phyloP scores from a whole-genome alignment of 2,888 invertebrate species.

The Callosobruchus maculatus region DNA sequence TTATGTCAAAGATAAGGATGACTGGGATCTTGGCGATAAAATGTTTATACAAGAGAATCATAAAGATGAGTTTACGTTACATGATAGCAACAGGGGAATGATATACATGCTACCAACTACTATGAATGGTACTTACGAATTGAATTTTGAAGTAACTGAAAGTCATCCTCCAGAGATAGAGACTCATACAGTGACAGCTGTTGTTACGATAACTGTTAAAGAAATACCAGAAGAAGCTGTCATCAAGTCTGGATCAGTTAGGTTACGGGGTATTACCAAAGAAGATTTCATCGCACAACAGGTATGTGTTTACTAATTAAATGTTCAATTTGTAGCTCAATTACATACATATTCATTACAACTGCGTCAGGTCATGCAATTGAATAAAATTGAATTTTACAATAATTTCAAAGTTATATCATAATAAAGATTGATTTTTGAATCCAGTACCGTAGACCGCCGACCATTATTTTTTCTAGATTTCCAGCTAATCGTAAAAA shows the following conservation, averaged over 20 bases:
- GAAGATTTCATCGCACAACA: conserved; percentile 71
- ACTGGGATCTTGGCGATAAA: conserved; percentile 96
- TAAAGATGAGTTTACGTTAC: conserved; percentile 66
- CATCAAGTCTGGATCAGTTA: conserved; percentile 85
- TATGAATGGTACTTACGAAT: conserved; percentile 68
- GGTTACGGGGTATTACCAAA: conserved; percentile 75
- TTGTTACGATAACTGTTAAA: conserved; percentile 82
- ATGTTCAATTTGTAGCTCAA: too few relatives aligned
- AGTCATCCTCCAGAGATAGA: conserved; percentile 56
- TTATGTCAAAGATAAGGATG: conserved; percentile 91
- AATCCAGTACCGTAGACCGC: too few relatives aligned
- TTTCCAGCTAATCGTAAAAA: too few relatives aligned
- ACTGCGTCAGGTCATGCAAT: too few relatives aligned
- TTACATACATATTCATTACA: too few relatives aligned
- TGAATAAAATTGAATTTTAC: too few relatives aligned
- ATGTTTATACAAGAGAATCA: conserved; percentile 61
- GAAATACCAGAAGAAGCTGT: conserved; percentile 90
- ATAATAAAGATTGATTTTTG: too few relatives aligned
- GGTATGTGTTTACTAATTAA: too few relatives aligned
- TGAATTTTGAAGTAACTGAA: conserved; percentile 75
- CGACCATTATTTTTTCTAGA: too few relatives aligned
- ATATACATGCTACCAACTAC: conserved; percentile 81
- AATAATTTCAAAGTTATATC: too few relatives aligned
- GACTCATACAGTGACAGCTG: conserved; percentile 72
- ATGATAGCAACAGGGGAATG: conserved; percentile 71